Evolutionary conservation across 2,888 invertebrate species (phyloP), one percentile per base, ranked within the genome.

Genomic region (Brachypalpus laphriformis): DNA sequence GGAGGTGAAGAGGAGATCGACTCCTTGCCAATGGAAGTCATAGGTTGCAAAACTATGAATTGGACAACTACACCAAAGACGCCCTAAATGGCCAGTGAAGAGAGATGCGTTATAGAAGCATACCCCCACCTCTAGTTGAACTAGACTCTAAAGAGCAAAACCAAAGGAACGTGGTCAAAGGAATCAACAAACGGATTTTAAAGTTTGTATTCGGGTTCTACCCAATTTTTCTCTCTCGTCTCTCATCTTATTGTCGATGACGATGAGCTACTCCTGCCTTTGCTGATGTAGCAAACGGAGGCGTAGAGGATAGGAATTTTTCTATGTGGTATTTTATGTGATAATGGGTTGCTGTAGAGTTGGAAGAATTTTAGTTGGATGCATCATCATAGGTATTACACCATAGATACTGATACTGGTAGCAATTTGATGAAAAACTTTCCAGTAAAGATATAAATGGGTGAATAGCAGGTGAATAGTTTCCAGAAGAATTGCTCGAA

Each of bases 141-240:
- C 72, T 71, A 68, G 16, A 47, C 76, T 85, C 71, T 74, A 87
- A 83, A 86, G 87, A 81, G 75, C 71, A 82, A 87, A 87, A 87
- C 87, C 87, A 87, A 85, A 87, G 85, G 82, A 87, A 87, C 87
- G 87, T 87, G 87, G 87, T 87, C 87, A 87, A 87, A 87, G 87
- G 87, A 87, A 87, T 87, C 87, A 87, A 87, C 87, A 87, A 87
- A 87, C 86, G 86, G 63, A 82, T 82, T 86, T 82, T 85, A 85
- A 85, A 85, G 76, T 85, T 81, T 85, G 54, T 59, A 66, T 63
- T 76, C 71, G 25, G 74, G 40, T 66, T 76, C 81, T 71, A 61
- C 66, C n/a, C 68, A 59, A 75, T 81, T 71, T 74, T 83, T 74
- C 54, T 63, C 71, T 76, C 65, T 65, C 56, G 65, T 74, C 47